These are phyloP conservation scores for Dryobota labecula DNA, from an alignment of 2,888 invertebrate genomes.

Conservation along the genomic window DNA sequence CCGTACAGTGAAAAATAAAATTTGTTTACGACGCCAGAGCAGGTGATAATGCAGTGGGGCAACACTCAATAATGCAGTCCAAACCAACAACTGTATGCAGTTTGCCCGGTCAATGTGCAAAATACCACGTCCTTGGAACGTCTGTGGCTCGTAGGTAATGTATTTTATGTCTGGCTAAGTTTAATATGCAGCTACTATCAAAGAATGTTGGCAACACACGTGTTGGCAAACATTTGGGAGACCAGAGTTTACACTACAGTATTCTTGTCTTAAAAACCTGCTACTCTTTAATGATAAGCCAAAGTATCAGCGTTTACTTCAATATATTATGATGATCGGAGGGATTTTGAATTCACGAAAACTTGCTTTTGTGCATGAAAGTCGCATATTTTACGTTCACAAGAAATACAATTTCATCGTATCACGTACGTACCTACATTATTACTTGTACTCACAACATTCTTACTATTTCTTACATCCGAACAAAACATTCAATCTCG, in stretches of 20 bases:
- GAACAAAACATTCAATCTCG: conserved; percentile 39
- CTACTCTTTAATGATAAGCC: not conserved
- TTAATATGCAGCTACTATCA: conserved; percentile 39
- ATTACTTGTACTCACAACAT: not conserved
- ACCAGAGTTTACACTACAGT: not conserved
- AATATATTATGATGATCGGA: not conserved
- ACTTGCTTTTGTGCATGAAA: not conserved
- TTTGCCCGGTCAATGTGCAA: conserved; percentile 31
- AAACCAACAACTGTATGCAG: conserved; percentile 31
- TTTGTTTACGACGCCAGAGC: conserved; percentile 54
- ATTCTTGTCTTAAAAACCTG: not conserved
- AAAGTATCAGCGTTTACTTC: not conserved
- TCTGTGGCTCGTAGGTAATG: conserved; percentile 11
- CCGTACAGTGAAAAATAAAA: conserved; percentile 60
- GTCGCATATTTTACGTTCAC: not conserved
- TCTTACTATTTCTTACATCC: conserved; percentile 3
- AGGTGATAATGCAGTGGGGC: conserved; percentile 51
- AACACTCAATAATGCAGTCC: conserved; percentile 63
- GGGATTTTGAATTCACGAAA: not conserved
- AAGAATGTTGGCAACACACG: conserved; percentile 10
- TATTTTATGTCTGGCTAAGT: conserved; percentile 42
- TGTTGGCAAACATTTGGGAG: conserved; percentile 9
- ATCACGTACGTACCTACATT: not conserved
- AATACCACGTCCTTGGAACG: conserved; percentile 24
- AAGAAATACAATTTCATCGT: not conserved